phyloP scores from a whole-genome alignment of 2,113 vertebrate genomes.

The Acinonyx jubatus region DNA sequence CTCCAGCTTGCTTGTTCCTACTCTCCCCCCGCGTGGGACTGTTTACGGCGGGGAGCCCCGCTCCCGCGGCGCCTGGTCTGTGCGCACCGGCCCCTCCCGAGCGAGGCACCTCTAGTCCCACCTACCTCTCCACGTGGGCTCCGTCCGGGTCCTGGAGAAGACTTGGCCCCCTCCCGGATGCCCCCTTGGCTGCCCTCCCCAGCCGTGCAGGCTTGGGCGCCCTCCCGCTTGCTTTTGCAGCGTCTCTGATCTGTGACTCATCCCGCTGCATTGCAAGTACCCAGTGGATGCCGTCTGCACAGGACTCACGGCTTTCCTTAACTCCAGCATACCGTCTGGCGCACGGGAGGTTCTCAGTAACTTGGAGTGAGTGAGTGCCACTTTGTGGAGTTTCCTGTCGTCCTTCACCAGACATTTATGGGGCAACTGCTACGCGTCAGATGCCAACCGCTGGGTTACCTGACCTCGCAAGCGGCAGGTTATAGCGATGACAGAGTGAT shows the following conservation, averaged over 20 bases:
- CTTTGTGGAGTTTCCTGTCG: neutral
- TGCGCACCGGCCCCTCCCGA: neutral
- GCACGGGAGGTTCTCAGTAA: neutral
- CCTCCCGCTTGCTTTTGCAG: neutral
- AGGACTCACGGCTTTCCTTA: neutral
- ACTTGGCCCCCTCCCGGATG: accelerated
- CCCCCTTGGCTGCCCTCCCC: accelerated
- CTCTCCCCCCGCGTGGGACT: accelerated
- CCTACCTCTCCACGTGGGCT: accelerated
- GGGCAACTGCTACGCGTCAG: accelerated
- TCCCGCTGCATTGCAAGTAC: accelerated
- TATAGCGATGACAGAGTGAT: accelerated
- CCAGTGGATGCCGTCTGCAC: accelerated
- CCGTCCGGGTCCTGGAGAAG: neutral
- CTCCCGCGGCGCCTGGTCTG: neutral
- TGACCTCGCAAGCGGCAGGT: accelerated
- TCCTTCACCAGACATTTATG: neutral
- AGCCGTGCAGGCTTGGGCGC: accelerated
- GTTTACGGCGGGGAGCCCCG: neutral
- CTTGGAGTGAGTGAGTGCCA: accelerated
- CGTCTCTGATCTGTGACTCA: neutral
- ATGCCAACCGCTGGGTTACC: neutral
- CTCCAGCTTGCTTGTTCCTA: accelerated
- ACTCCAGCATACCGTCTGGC: accelerated
- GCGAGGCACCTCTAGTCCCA: neutral